These are phyloP conservation scores for Phalloptychus januarius DNA, from an alignment of 2,797 vertebrate species.

Conservation along the genomic window DNA sequence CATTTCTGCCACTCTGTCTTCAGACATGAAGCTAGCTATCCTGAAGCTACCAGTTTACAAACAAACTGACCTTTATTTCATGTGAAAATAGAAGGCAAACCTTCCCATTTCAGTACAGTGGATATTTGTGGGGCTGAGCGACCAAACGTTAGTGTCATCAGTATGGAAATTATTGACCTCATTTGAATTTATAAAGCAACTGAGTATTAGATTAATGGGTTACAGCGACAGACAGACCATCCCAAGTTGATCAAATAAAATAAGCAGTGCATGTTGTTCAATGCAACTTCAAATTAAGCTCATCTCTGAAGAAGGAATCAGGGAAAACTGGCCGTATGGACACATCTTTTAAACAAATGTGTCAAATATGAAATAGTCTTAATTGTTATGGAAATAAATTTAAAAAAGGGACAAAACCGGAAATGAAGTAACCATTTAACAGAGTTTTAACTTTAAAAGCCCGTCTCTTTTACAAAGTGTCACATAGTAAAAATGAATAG, in stretches of 20 bases:
- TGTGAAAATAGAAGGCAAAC: neutral
- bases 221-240: too few relatives aligned
- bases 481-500: neutral
- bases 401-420: neutral
- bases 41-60: neutral
- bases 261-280: too few relatives aligned
- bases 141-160: neutral
- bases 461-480: neutral
- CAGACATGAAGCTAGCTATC: neutral
- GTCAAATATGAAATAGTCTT: neutral
- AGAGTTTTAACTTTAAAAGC: neutral
- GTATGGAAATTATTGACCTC: too few relatives aligned
- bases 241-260: too few relatives aligned
- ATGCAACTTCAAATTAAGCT: too few relatives aligned
- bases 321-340: neutral
- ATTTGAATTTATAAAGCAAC: too few relatives aligned
- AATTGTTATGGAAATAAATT: neutral
- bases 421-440: neutral
- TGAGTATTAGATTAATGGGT: too few relatives aligned
- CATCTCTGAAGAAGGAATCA: neutral
- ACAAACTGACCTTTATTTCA: neutral
- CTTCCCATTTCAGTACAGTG: neutral
- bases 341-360: neutral
- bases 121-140: neutral
- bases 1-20: neutral